phyloP scores from a whole-genome alignment of 1,140 invertebrate genomes.

The Acromyrmex charruanus region DNA sequence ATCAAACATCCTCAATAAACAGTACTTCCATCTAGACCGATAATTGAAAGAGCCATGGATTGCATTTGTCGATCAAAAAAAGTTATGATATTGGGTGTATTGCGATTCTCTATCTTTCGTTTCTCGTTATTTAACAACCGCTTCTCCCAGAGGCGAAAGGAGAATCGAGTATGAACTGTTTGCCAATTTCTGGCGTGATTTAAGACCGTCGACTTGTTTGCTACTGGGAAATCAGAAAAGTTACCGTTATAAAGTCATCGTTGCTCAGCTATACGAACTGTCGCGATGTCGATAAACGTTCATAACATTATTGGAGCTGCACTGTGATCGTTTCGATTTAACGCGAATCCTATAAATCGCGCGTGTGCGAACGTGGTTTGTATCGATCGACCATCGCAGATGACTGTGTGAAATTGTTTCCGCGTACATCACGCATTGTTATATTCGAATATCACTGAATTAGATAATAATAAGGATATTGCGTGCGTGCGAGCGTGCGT shows the following conservation, averaged over 20 bases:
- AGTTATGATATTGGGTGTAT: slow-evolving; percentile 24
- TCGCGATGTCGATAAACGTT: slow-evolving; percentile 69
- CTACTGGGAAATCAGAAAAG: slow-evolving; percentile 60
- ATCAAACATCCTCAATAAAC: slow-evolving; percentile 46
- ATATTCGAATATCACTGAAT: background rate
- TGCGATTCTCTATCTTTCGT: slow-evolving; percentile 24
- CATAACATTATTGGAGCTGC: slow-evolving; percentile 69
- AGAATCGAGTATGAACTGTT: slow-evolving; percentile 63
- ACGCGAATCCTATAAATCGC: slow-evolving; percentile 67
- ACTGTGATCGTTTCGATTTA: slow-evolving; percentile 55
- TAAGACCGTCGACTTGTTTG: slow-evolving; percentile 60
- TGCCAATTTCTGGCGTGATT: slow-evolving; percentile 62
- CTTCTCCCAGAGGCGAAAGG: slow-evolving; percentile 49
- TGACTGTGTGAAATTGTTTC: slow-evolving; percentile 32
- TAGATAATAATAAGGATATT: slow-evolving; percentile 60
- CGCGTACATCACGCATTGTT: slow-evolving; percentile 43
- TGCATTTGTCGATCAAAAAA: slow-evolving; percentile 50
- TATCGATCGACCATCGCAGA: slow-evolving; percentile 62
- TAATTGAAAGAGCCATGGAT: slow-evolving; percentile 47
- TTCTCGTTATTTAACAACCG: slow-evolving; percentile 26
- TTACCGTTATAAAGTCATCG: slow-evolving; percentile 34
- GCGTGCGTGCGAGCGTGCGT: too few relatives aligned
- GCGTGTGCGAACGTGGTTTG: slow-evolving; percentile 8
- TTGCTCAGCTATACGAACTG: slow-evolving; percentile 31
- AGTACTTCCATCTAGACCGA: background rate